phyloP scores from a whole-genome alignment of 2,888 invertebrate species.

The Lasius fuliginosus region DNA sequence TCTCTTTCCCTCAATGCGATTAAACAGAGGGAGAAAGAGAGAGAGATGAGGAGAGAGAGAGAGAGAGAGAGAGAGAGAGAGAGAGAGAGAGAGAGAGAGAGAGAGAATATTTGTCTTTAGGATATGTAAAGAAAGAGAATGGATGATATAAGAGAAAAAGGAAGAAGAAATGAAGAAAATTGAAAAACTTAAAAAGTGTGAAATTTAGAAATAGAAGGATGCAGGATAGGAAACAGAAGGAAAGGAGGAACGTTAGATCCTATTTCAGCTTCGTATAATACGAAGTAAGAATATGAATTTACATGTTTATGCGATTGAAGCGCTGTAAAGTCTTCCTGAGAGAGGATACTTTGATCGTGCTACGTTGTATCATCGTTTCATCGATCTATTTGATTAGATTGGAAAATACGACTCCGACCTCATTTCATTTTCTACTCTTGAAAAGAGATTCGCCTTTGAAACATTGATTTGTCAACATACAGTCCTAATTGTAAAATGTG shows the following conservation, averaged over 20 bases:
- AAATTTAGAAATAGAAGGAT: not conserved
- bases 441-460: not conserved
- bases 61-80: slow-evolving; percentile 41
- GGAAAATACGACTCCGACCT: not conserved
- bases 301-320: slow-evolving; percentile 9
- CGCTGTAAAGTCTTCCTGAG: slow-evolving; percentile 28
- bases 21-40: slow-evolving; percentile 40
- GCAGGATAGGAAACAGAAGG: not conserved
- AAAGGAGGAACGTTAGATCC: not conserved
- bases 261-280: not conserved
- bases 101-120: not conserved
- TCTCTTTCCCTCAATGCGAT: slow-evolving; percentile 54
- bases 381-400: slow-evolving; percentile 1
- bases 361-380: slow-evolving; percentile 13
- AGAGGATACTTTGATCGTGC: slow-evolving; percentile 35
- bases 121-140: not conserved
- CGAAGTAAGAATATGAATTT: slow-evolving; percentile 8
- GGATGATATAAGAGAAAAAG: not conserved
- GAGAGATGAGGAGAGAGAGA: not conserved
- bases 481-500: not conserved
- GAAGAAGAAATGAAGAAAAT: not conserved
- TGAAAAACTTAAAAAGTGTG: not conserved
- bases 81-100: not conserved
- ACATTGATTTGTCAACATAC: not conserved
- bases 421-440: not conserved